Conservation (phyloP, 2,113 vertebrate species). For the Motacilla tschutschensis region DNA sequence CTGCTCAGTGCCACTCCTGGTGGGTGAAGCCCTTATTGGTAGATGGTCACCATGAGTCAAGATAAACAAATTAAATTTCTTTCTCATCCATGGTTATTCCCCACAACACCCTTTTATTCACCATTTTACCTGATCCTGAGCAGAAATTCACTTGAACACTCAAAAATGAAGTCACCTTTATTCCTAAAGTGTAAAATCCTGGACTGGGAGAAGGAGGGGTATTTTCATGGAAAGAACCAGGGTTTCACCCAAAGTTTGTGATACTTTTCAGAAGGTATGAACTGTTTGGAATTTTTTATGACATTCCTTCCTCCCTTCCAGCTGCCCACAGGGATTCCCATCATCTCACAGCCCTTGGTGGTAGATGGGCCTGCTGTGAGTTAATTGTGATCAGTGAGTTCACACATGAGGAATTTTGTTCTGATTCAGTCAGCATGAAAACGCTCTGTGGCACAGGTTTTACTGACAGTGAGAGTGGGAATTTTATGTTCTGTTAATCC, state of each 20-base stretch:
- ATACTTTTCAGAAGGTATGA: background rate
- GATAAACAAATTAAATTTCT: background rate
- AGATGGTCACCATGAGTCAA: background rate
- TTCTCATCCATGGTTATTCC: background rate
- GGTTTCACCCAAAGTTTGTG: background rate
- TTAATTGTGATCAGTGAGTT: background rate
- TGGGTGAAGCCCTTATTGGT: background rate
- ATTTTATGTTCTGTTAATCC: background rate
- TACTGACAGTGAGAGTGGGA: background rate
- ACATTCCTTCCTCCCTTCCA: background rate
- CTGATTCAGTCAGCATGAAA: background rate
- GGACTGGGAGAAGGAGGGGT: background rate
- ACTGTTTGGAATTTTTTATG: background rate
- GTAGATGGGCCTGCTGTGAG: background rate
- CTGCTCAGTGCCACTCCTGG: background rate
- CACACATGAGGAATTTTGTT: background rate
- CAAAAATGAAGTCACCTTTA: background rate
- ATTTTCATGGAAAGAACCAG: background rate
- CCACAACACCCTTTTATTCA: background rate
- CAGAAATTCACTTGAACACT: background rate
- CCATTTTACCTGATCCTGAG: background rate
- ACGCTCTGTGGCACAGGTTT: background rate
- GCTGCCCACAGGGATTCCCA: background rate
- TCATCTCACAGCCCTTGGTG: background rate
- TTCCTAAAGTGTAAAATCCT: background rate